Evolutionary conservation across 2,888 invertebrate species (phyloP).

Genomic region (Orgyia antiqua): DNA sequence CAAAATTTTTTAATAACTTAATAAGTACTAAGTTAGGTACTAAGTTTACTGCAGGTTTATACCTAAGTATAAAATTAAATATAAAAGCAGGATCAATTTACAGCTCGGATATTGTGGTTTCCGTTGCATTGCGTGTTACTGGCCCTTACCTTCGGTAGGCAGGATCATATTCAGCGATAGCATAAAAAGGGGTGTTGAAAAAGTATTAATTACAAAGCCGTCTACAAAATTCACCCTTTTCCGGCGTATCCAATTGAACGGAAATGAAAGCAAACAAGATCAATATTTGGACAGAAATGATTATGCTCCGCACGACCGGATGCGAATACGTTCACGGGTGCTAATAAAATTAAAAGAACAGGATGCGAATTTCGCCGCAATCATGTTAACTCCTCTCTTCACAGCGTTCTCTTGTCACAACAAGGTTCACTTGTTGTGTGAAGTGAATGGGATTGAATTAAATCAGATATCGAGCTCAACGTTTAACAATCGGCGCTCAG

Average conservation of each 20-base stretch:
- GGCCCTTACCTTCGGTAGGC: background rate
- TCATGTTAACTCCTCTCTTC: slow-evolving; percentile 63
- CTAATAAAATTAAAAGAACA: slow-evolving; percentile 65
- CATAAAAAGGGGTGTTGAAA: slow-evolving; percentile 28
- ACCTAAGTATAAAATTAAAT: too few species aligned
- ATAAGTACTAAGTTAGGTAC: too few species aligned
- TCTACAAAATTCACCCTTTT: slow-evolving; percentile 56
- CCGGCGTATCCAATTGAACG: slow-evolving; percentile 51
- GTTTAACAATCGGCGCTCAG: slow-evolving; percentile 13
- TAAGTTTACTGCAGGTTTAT: too few species aligned
- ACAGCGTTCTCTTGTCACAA: slow-evolving; percentile 60
- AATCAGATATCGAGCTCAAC: slow-evolving; percentile 56
- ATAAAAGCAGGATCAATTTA: slow-evolving; percentile 8
- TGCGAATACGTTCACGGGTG: slow-evolving; percentile 56
- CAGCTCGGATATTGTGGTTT: slow-evolving; percentile 11
- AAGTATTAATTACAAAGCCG: slow-evolving; percentile 54
- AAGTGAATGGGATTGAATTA: slow-evolving; percentile 42
- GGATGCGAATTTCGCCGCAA: slow-evolving; percentile 70
- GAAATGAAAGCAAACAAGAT: slow-evolving; percentile 59
- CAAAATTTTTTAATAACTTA: too few species aligned
- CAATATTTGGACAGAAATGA: slow-evolving; percentile 75
- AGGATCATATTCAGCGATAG: background rate
- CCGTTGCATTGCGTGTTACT: slow-evolving; percentile 10
- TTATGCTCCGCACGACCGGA: slow-evolving; percentile 60
- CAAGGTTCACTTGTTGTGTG: slow-evolving; percentile 31